Evolutionary conservation across 2,888 invertebrate species (phyloP), one percentile per base, ranked within the genome.

Genomic region (Gasteruption jaculator): DNA sequence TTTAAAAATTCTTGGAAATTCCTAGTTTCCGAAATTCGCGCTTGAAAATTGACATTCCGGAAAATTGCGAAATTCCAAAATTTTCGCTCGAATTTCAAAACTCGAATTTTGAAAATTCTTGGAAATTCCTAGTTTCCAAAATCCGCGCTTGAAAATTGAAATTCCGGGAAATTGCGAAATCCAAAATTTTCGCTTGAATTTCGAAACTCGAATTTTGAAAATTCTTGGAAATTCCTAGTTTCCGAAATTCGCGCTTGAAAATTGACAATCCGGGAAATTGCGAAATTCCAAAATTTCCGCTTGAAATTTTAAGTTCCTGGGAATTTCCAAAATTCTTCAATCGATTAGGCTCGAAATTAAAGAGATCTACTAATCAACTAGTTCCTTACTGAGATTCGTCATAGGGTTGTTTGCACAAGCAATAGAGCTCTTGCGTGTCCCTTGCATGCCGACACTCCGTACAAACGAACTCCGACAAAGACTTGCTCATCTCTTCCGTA

Each of bases 381-480:
- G 15, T 32, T 33, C 80, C 87, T 76, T 74, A 92, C 91, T 94
- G 92, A 63, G 92, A 90, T 74, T 94, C 93, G 73, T 97, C 95
- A 69, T 97, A 97, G 10, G 95, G 95, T 67, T 93, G 92, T 60
- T 86, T 83, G 71, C 97, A 99, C 34, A 96, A 78, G 71, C 97
- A 99, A 73, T 93, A 99, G 11, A 97, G 78, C 67, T 95, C 94
- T 67, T 93, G 86, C 1, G 89, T 87, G 59, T 91, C 90, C 52
- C 84, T 80, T 2, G 91, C 90, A 55, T 87, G 86, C 44, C 84
- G 81, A 65, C 92, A 92, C 64, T 91, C 91, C 11, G 80, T 79
- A 64, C 92, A 92, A 51, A 91, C 82, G 72, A 91, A 97, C 67
- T 92, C 90, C 33, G 91, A 89, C 71, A 96, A 80, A 18, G 82